phyloP scores from a whole-genome alignment of 2,113 vertebrate species.

The Myotis brandtii region DNA sequence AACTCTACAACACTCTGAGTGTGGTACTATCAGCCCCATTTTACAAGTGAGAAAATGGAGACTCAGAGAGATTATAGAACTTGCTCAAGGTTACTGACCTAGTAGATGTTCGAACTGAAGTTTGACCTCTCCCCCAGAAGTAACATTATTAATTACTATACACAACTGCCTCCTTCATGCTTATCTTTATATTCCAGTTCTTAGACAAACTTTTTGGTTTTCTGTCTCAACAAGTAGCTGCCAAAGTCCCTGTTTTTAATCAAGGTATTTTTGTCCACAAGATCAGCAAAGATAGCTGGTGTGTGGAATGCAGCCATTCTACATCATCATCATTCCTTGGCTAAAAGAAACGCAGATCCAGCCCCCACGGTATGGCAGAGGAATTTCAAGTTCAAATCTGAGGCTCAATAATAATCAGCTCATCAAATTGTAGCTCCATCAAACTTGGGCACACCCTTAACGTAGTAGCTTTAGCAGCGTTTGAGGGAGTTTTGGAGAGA shows the following conservation, averaged over 20 bases:
- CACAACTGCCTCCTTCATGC: background rate
- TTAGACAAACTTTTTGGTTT: background rate
- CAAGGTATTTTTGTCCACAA: conserved; percentile 16
- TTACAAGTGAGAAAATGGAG: background rate
- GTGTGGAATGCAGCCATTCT: background rate
- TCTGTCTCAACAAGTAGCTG: background rate
- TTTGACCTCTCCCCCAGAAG: background rate
- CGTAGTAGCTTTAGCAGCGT: background rate
- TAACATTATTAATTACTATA: background rate
- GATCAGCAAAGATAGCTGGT: background rate
- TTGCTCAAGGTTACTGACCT: background rate
- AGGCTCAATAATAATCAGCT: background rate
- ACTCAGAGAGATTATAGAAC: background rate
- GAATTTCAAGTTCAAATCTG: background rate
- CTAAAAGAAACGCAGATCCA: background rate
- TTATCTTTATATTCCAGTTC: background rate
- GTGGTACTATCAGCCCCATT: background rate
- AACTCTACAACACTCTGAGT: background rate
- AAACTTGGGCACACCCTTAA: background rate
- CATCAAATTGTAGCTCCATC: background rate
- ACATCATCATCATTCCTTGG: background rate
- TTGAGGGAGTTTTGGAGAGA: background rate
- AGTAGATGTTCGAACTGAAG: background rate
- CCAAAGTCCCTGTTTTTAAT: conserved; percentile 17
- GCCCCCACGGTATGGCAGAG: background rate